Evolutionary conservation across 2,113 vertebrate genomes (phyloP).

Genomic region (Amphiprion percula): DNA sequence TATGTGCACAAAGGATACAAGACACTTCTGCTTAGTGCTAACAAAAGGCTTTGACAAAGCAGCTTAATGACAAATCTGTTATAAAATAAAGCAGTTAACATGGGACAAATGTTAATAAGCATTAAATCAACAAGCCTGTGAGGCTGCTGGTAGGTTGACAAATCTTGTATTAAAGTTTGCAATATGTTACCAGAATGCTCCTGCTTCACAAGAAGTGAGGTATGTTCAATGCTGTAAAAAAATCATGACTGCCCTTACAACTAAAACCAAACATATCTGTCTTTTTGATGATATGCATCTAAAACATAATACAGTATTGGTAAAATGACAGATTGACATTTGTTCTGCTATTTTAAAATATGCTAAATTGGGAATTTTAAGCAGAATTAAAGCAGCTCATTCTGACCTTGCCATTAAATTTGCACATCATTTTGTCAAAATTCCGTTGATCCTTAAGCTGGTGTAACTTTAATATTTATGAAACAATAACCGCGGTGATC

Average conservation of each 20-base stretch:
- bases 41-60: constrained; percentile 45
- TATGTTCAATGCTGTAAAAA: background rate
- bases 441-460: background rate
- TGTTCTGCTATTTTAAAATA: background rate
- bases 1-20: constrained; percentile 28
- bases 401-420: background rate
- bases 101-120: constrained; percentile 57
- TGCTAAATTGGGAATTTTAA: background rate
- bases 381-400: no score
- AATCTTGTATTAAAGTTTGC: background rate
- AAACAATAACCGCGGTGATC: background rate
- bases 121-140: constrained; percentile 18
- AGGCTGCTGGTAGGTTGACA: background rate
- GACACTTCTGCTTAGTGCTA: constrained; percentile 7
- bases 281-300: background rate
- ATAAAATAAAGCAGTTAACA: constrained; percentile 35
- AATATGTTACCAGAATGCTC: background rate
- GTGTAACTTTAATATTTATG: background rate
- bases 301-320: background rate
- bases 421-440: background rate
- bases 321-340: background rate
- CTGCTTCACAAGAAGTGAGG: constrained; percentile 4
- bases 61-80: constrained; percentile 17
- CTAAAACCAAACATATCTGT: background rate
- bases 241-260: background rate